These are phyloP conservation scores for Gila orcuttii DNA, from an alignment of 2,113 vertebrate genomes.

Conservation along the genomic window DNA sequence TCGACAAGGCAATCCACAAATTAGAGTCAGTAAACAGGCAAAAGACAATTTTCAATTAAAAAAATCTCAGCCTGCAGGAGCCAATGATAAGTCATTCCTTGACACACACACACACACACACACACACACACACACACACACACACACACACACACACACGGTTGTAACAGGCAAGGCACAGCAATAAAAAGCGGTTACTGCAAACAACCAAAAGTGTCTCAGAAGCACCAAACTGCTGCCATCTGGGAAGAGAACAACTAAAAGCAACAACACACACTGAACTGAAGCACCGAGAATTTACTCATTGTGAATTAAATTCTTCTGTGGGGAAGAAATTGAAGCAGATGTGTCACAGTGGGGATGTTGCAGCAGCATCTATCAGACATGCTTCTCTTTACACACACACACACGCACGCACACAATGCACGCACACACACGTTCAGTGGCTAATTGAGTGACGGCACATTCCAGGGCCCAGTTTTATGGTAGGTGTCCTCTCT, in stretches of 20 bases:
- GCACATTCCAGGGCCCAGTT: not conserved
- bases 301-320: not conserved
- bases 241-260: not conserved
- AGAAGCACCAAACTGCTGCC: not conserved
- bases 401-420: not conserved
- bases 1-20: not conserved
- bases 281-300: not conserved
- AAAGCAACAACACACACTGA: not conserved
- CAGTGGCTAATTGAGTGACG: no score
- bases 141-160: no score
- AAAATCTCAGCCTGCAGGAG: no score
- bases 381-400: not conserved
- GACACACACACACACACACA: no score
- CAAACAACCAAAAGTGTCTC: not conserved
- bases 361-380: not conserved
- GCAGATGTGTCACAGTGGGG: constrained; percentile 49
- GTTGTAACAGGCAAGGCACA: not conserved
- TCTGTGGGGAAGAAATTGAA: constrained; percentile 42
- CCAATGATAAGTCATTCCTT: no score
- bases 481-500: no score
- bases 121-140: no score
- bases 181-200: not conserved
- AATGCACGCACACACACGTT: not conserved
- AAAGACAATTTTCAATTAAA: no score
- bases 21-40: not conserved